Conservation (phyloP, 2,113 vertebrate species). For the Ginglymostoma cirratum region DNA sequence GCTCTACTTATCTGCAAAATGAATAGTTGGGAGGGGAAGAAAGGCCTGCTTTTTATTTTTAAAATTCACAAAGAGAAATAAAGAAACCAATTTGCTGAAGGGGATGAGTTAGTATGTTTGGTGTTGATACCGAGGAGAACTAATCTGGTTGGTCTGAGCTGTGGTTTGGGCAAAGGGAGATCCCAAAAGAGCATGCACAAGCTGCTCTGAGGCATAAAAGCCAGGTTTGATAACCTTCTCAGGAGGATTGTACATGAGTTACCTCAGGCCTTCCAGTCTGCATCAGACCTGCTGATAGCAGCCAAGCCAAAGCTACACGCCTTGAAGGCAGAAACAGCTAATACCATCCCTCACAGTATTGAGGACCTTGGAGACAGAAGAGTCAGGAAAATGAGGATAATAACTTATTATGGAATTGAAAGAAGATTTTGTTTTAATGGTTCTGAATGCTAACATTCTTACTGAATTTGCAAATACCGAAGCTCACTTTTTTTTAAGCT, state of each 20-base stretch:
- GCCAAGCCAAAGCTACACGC: slow-evolving; percentile 46
- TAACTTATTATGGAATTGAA: slow-evolving; percentile 31
- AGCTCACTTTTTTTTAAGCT: slow-evolving; percentile 15
- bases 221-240: slow-evolving; percentile 54
- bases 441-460: slow-evolving; percentile 30
- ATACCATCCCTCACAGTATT: slow-evolving; percentile 47
- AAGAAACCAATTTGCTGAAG: slow-evolving; percentile 28
- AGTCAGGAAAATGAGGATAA: slow-evolving; percentile 34
- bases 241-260: slow-evolving; percentile 41
- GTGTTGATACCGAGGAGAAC: slow-evolving; percentile 54
- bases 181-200: slow-evolving; percentile 51
- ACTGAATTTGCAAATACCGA: slow-evolving; percentile 20
- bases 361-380: slow-evolving; percentile 28
- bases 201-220: slow-evolving; percentile 42
- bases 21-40: not conserved
- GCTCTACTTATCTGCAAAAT: not conserved
- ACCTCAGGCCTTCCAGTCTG: slow-evolving; percentile 49
- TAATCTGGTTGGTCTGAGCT: slow-evolving; percentile 49
- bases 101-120: slow-evolving; percentile 48
- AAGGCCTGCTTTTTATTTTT: not conserved
- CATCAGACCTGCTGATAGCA: slow-evolving; percentile 55
- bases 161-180: slow-evolving; percentile 52
- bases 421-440: slow-evolving; percentile 31
- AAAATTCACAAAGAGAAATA: slow-evolving; percentile 38
- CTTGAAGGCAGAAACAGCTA: slow-evolving; percentile 52